Conservation (phyloP, 2,113 vertebrate species). For the Gnathonemus longibarbis region DNA sequence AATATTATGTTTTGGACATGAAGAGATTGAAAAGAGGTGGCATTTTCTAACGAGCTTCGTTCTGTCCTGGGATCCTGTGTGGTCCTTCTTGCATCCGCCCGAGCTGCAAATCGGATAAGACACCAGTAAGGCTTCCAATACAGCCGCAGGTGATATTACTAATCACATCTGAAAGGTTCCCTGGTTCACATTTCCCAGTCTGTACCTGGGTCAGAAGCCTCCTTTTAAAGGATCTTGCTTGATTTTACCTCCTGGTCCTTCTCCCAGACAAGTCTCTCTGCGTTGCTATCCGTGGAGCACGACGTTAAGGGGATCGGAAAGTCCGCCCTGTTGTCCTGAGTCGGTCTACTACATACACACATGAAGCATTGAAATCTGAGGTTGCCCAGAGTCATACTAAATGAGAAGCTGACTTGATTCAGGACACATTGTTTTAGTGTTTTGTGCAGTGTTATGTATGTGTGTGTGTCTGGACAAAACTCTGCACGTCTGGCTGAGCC, state of each 20-base stretch:
- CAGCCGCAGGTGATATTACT: neutral
- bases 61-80: constrained; percentile 73
- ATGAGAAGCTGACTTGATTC: neutral
- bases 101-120: constrained; percentile 52
- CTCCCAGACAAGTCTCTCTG: constrained; percentile 78
- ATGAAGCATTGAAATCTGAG: neutral
- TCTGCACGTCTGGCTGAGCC: neutral
- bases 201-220: neutral
- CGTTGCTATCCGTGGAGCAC: constrained; percentile 64
- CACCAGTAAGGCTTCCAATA: constrained; percentile 4
- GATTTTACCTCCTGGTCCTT: constrained; percentile 84
- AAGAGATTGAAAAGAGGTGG: neutral
- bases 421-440: neutral
- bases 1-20: neutral
- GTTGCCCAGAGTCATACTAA: neutral
- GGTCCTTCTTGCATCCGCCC: constrained; percentile 85
- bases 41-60: constrained; percentile 33
- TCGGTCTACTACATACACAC: constrained; percentile 61
- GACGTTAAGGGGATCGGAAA: constrained; percentile 75
- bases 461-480: neutral
- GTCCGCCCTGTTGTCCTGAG: constrained; percentile 68
- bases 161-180: neutral
- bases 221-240: neutral
- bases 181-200: neutral
- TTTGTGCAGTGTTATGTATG: neutral